Conservation (phyloP, 2,888 invertebrate genomes). For the Hirtodrosophila trivittata region DNA sequence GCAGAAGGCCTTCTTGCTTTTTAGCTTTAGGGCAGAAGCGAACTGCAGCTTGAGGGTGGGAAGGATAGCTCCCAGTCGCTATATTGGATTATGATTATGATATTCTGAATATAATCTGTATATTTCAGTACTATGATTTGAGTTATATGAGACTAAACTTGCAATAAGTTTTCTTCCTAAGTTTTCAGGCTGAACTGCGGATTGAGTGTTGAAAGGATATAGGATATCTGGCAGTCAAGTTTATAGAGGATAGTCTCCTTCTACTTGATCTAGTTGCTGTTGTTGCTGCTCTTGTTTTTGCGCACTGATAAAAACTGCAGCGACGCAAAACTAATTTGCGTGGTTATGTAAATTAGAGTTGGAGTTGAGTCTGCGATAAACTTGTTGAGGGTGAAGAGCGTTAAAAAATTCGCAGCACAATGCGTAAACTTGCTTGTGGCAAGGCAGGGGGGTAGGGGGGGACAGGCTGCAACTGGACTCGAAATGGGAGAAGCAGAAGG, state of each 20-base stretch:
- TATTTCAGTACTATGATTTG: no score
- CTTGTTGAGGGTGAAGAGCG: slow-evolving; percentile 63
- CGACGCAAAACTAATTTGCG: slow-evolving; percentile 78
- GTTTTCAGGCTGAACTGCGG: no score
- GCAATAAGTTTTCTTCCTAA: no score
- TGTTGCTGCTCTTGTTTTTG: slow-evolving; percentile 3
- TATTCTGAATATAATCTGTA: no score
- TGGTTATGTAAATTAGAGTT: slow-evolving; percentile 77
- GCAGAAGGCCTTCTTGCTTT: no score
- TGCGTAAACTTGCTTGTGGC: slow-evolving; percentile 56
- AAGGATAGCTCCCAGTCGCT: no score
- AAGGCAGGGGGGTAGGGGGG: neutral
- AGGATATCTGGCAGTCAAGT: neutral
- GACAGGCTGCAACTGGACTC: slow-evolving; percentile 5
- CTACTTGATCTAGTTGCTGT: slow-evolving; percentile 27
- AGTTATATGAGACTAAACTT: no score
- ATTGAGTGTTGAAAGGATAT: no score
- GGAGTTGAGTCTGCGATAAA: slow-evolving; percentile 69
- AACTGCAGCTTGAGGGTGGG: no score
- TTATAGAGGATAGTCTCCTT: no score
- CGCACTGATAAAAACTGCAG: slow-evolving; percentile 74
- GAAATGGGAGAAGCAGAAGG: neutral
- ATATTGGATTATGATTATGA: no score
- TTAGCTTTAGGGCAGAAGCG: no score
- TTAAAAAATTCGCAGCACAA: slow-evolving; percentile 52